phyloP scores from a whole-genome alignment of 2,113 vertebrate species.

The Nycticryphes semicollaris region DNA sequence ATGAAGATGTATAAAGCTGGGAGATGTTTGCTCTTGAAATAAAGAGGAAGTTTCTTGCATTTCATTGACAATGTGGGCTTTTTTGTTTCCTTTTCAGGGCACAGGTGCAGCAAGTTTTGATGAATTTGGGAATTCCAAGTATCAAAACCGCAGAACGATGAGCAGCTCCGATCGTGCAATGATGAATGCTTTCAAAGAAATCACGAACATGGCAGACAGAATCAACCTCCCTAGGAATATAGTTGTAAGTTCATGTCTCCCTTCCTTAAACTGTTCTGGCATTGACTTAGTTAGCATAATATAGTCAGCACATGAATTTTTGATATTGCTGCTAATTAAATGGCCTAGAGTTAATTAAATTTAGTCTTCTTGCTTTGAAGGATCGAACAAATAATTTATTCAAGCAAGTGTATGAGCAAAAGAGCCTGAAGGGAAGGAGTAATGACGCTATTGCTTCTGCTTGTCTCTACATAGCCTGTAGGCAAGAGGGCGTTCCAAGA shows the following conservation, averaged over 20 bases:
- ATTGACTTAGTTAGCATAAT: slow-evolving; percentile 71
- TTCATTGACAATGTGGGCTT: background rate
- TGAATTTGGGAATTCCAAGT: slow-evolving; percentile 98
- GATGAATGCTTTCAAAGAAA: slow-evolving; percentile 99
- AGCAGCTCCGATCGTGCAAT: slow-evolving; percentile 98
- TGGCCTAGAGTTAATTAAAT: slow-evolving; percentile 75
- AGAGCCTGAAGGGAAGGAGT: slow-evolving; percentile 96
- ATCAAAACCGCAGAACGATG: slow-evolving; percentile 98
- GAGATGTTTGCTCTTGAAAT: background rate
- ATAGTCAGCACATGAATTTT: slow-evolving; percentile 75
- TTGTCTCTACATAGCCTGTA: slow-evolving; percentile 98
- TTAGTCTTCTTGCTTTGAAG: slow-evolving; percentile 78
- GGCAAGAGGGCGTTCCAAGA: slow-evolving; percentile 96
- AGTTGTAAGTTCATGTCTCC: slow-evolving; percentile 81
- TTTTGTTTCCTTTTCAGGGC: slow-evolving; percentile 81
- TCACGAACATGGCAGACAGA: slow-evolving; percentile 97
- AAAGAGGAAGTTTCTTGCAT: background rate
- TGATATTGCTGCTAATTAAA: slow-evolving; percentile 76
- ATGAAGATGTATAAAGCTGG: background rate
- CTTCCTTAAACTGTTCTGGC: slow-evolving; percentile 53
- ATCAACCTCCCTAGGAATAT: slow-evolving; percentile 99
- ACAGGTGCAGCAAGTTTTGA: slow-evolving; percentile 98
- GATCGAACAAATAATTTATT: slow-evolving; percentile 99
- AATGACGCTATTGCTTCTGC: slow-evolving; percentile 98
- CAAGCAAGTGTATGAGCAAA: slow-evolving; percentile 99